These are phyloP conservation scores for Poeciliopsis paucimaculata DNA, from an alignment of 2,797 vertebrate species.

Conservation along the genomic window DNA sequence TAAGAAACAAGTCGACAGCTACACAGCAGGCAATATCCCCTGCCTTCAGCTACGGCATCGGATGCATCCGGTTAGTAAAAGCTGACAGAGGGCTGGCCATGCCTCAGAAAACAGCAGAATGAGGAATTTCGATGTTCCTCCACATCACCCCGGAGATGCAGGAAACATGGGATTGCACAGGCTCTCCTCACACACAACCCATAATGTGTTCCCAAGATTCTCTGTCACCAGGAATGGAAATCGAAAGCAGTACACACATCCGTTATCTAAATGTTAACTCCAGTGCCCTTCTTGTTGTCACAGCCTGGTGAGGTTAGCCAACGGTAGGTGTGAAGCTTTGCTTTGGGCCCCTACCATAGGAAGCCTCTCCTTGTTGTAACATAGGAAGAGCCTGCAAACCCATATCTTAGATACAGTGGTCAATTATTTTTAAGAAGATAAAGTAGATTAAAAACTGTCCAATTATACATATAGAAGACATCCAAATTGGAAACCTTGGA, in stretches of 20 bases:
- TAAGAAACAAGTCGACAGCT: slow-evolving; percentile 82
- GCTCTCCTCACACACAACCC: slow-evolving; percentile 31
- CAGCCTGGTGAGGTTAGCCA: slow-evolving; percentile 74
- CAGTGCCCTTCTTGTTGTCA: slow-evolving; percentile 81
- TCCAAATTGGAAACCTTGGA: not conserved
- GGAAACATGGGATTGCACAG: slow-evolving; percentile 51
- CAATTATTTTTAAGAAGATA: not conserved
- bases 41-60: slow-evolving; percentile 76
- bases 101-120: slow-evolving; percentile 84
- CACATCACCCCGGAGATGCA: slow-evolving; percentile 75
- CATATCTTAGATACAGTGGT: not conserved
- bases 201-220: slow-evolving; percentile 68
- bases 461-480: not conserved
- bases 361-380: slow-evolving; percentile 18
- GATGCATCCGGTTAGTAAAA: slow-evolving; percentile 84
- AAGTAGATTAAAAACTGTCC: not conserved
- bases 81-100: slow-evolving; percentile 83
- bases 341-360: slow-evolving; percentile 64
- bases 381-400: slow-evolving; percentile 4
- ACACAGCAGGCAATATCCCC: slow-evolving; percentile 83
- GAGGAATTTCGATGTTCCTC: slow-evolving; percentile 81
- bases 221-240: slow-evolving; percentile 80
- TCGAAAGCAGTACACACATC: slow-evolving; percentile 80
- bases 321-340: slow-evolving; percentile 62
- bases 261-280: slow-evolving; percentile 86